Conservation (phyloP, 30 jellyfish, hydroid and myxozoan genomes). For the Cassiopea xamachana region DNA sequence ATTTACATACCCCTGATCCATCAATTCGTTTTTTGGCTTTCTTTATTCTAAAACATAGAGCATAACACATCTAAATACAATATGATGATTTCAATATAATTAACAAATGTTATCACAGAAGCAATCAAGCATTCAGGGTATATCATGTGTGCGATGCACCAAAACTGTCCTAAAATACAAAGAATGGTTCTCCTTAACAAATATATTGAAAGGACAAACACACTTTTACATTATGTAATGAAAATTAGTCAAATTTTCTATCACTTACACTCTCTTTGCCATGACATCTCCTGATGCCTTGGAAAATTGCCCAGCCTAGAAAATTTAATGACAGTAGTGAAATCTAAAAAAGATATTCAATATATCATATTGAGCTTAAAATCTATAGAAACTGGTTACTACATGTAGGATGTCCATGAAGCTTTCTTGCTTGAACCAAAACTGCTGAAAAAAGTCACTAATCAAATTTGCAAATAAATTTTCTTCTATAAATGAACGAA, state of each 20-base stretch:
- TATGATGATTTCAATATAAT: background rate
- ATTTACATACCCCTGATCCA: slow-evolving; percentile 43
- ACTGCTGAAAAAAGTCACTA: background rate
- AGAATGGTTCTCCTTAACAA: too few species aligned
- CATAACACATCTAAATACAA: background rate
- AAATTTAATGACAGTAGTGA: background rate
- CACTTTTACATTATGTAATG: background rate
- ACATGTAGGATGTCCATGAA: background rate
- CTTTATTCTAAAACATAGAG: slow-evolving; percentile 31
- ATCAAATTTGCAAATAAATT: background rate
- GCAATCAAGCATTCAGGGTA: background rate
- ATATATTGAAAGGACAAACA: background rate
- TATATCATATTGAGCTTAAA: background rate
- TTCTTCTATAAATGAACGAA: too few species aligned
- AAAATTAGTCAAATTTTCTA: too few species aligned
- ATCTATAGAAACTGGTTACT: too few species aligned
- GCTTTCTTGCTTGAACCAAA: background rate
- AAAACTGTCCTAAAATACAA: background rate
- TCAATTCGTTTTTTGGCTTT: slow-evolving; percentile 68
- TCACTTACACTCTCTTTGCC: slow-evolving; percentile 76
- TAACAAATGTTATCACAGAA: too few species aligned
- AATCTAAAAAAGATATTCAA: background rate
- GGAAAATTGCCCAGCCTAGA: slow-evolving; percentile 57
- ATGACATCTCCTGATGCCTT: slow-evolving; percentile 76
- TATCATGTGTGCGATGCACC: background rate